Percentiles rank a stretch among this genome's conserved stretches.
These are phyloP conservation scores for Drosophila cracens DNA, from an alignment of 2,888 invertebrate genomes.

Conservation along the genomic window DNA sequence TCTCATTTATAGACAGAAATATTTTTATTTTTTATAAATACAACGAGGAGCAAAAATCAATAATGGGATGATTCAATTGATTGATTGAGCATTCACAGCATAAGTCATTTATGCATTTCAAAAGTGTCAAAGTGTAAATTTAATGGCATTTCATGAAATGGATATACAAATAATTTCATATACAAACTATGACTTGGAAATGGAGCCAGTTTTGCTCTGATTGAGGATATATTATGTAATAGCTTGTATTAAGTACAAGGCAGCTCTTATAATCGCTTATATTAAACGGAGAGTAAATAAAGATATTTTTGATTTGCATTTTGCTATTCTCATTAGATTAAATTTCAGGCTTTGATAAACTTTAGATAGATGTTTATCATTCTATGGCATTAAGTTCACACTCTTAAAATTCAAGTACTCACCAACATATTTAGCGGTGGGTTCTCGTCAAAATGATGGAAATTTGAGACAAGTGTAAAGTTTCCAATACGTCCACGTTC, in stretches of 20 bases:
- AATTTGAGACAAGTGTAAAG: slow-evolving; percentile 88
- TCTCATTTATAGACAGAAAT: slow-evolving; percentile 6
- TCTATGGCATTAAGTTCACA: neutral
- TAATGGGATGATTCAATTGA: slow-evolving; percentile 56
- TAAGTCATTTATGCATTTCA: slow-evolving; percentile 7
- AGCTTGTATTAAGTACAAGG: neutral
- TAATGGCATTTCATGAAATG: slow-evolving; percentile 3
- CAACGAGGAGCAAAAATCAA: slow-evolving; percentile 32
- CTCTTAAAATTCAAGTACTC: slow-evolving; percentile 51
- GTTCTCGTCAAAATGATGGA: slow-evolving; percentile 89
- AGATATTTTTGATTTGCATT: neutral
- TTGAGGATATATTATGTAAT: neutral
- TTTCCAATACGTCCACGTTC: slow-evolving; percentile 87
- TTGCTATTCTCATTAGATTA: neutral
- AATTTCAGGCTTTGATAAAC: neutral
- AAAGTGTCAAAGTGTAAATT: slow-evolving; percentile 33
- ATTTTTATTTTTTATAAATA: slow-evolving; percentile 37
- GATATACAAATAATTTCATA: neutral
- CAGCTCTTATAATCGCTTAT: neutral
- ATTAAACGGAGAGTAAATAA: neutral
- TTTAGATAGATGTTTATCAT: neutral
- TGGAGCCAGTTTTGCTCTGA: neutral
- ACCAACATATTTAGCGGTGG: slow-evolving; percentile 90
- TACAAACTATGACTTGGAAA: neutral
- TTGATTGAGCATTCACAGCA: slow-evolving; percentile 36